Evolutionary conservation across 2,113 vertebrate genomes (phyloP), one percentile per base, ranked within the genome.

Genomic region (Crotalus helleri): DNA sequence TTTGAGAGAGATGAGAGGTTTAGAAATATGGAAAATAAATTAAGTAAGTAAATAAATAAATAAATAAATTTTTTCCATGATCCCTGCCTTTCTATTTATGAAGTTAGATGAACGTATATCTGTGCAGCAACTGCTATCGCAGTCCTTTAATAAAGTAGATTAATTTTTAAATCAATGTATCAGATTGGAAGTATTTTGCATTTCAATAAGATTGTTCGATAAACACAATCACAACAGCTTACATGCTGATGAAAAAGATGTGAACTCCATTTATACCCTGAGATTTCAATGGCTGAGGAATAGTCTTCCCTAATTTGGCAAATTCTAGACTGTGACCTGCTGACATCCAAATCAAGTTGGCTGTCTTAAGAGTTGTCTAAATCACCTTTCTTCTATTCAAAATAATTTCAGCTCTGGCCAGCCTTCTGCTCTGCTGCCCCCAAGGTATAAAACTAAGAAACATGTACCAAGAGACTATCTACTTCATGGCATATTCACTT

Each of bases 401-500:
- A 85, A 53, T 92, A 29, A 88, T 92, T 92, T 88, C 19, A 64
- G 4, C 29, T 29, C 39, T 33, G 61, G 46, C 17, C n/a, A 64
- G 44, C 57, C 87, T 88, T 95, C 0, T 74, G 23, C n/a, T 88
- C 57, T 89, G 0, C 92, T 92, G 94, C 91, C 95, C 94, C 91
- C 46, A 96, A 94, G 89, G 90, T 89, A 12, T 33, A 91, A 92
- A 91, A 95, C 93, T 39, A 81, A 85, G 57, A 86, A 91, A 57
- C 93, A 87, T 64, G 92, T 93, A 86, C 26, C 92, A 92, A 95
- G 87, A 10, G 74, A 74, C 24, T 87, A 6, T 39, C 81, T 88
- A 19, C 85, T 26, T 92, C 94, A 86, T 88, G 39, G 74, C 94
- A 94, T 93, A 93, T 93, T 92, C 74, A 96, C 59, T 81, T 94